Base-by-base conservation (phyloP, 2,797 vertebrate genomes). In the Anguilla marmorata region DNA sequence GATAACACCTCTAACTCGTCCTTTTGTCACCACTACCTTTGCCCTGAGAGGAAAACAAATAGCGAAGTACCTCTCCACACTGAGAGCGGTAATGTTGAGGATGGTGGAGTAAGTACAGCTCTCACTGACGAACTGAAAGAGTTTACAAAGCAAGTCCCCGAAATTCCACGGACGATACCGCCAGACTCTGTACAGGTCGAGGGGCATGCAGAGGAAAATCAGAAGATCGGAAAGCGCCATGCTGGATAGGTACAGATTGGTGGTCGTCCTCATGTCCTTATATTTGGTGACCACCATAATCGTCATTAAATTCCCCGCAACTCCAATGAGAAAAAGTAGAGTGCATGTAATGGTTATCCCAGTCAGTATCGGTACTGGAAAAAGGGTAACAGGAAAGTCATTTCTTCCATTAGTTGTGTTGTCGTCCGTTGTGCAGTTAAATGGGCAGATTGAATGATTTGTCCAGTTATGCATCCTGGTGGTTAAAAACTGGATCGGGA, bases 171-270 rank as follows among this genome's bases (percentile, higher is more conserved):
- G 99, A 82, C 97, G 94, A 95, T 98, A 98, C 92, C 97, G 96
- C 99, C 99, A 99, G 93, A 99, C 97, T 85, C 98, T 96, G 89
- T 98, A 98, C 54, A 99, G 96, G 93, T 99, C 99, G 74, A 99
- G 95, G 0, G 99, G 99, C 98, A 99, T 98, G 89, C 98, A 99
- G 80, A 99, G 94, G 91, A 99, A 99, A 91, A 99, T 98, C 58
- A 99, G 95, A 84, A 99, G 94, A 94, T 99, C 99, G 0, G 99
- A 99, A 76, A 99, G 97, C 3, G 99, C 98, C 99, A 99, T 99
- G 95, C 98, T 99, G 91, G 97, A 98, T 90, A 99, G 94, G 95
- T 99, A 99, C 84, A 99, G 94, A 94, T 99, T 99, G 89, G 98
- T 99, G 89, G 98, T 99, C 52, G 98, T 99, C 91, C 97, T 97